Conservation (phyloP, 2,888 invertebrate genomes). For the Eupsilia transversa region DNA sequence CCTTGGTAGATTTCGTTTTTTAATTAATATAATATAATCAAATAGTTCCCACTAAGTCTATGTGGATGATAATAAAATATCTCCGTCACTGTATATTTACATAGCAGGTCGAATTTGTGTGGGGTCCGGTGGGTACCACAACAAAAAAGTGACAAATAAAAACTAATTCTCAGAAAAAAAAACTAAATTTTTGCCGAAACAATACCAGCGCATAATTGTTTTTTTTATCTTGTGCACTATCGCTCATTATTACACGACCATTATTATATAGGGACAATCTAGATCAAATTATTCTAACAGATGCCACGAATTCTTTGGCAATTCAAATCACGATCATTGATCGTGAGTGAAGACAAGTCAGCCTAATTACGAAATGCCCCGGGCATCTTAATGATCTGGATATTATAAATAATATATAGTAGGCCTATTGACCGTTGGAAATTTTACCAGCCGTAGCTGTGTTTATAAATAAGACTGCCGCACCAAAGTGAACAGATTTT, state of each 20-base stretch:
- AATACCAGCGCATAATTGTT: neutral
- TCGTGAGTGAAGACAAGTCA: slow-evolving; percentile 12
- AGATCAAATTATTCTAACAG: slow-evolving; percentile 20
- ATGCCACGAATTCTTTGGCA: slow-evolving; percentile 22
- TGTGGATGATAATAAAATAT: too few species aligned
- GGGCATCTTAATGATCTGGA: slow-evolving; percentile 2
- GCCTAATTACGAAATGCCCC: slow-evolving; percentile 3
- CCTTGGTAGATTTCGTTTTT: too few species aligned
- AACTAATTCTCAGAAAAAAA: too few species aligned
- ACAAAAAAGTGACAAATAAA: too few species aligned
- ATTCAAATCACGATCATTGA: neutral
- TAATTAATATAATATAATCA: too few species aligned
- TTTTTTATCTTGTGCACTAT: neutral
- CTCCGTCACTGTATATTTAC: too few species aligned
- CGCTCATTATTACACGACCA: neutral
- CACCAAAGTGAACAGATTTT: neutral
- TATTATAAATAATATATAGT: neutral
- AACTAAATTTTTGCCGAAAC: neutral
- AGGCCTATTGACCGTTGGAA: neutral
- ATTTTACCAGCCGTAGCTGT: neutral
- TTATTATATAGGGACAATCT: neutral
- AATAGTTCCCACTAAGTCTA: too few species aligned
- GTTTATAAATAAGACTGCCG: neutral
- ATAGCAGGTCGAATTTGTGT: too few species aligned
- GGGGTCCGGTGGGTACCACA: too few species aligned